A percentile compares a stretch with the other conserved stretches of the same genome.
These are phyloP conservation scores for Galaxias olidus DNA, from an alignment of 2,797 vertebrate species.

Conservation along the genomic window DNA sequence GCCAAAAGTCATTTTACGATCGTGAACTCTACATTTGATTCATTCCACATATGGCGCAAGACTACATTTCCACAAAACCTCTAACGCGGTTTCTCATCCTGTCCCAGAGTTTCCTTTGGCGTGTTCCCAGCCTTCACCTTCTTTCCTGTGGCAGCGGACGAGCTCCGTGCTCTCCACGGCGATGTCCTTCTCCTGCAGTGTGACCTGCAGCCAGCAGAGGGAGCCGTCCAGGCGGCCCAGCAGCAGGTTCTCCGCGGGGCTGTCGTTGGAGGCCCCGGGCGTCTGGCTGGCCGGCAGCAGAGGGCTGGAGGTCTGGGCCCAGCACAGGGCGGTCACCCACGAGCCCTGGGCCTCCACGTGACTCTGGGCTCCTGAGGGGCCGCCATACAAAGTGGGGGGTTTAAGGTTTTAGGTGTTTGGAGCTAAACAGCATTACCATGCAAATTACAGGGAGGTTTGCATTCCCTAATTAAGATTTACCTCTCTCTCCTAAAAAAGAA, in stretches of 20 bases:
- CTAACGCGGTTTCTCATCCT: too few species aligned
- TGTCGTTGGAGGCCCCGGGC: conserved; percentile 38
- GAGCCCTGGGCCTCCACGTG: conserved; percentile 75
- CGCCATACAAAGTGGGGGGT: neutral
- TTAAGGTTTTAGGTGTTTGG: neutral
- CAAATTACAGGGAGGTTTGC: neutral
- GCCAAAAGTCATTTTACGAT: too few species aligned
- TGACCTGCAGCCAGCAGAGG: conserved; percentile 79
- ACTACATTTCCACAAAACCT: too few species aligned
- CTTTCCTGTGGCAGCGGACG: conserved; percentile 71
- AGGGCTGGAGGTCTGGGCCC: conserved; percentile 70
- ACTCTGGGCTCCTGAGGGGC: conserved; percentile 66
- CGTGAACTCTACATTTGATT: too few species aligned
- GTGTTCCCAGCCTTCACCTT: conserved; percentile 56
- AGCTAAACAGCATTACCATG: neutral
- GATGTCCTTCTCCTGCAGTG: conserved; percentile 63
- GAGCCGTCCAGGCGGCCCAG: conserved; percentile 79
- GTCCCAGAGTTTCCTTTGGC: too few species aligned
- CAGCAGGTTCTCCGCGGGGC: conserved; percentile 69
- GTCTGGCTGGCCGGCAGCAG: conserved; percentile 53
- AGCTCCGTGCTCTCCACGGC: conserved; percentile 69
- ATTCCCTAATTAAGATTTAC: too few species aligned
- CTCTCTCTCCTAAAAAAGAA: too few species aligned
- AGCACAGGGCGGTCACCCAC: conserved; percentile 76
- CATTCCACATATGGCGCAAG: too few species aligned